Base-by-base conservation (phyloP, 2,113 vertebrate genomes). In the Tragulus kanchil region DNA sequence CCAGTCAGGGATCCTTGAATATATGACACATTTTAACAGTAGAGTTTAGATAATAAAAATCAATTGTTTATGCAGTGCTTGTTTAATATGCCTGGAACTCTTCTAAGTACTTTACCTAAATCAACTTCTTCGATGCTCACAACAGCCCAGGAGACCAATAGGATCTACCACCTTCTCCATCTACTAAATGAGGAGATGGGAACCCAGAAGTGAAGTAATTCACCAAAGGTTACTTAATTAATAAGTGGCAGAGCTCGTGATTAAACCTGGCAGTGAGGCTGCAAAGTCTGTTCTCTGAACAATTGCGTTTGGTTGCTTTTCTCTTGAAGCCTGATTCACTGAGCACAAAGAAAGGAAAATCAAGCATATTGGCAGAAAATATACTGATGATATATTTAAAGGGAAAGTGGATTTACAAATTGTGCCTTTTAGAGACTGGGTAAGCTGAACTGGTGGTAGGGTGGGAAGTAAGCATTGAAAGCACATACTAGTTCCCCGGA, bases 271-370 rank as follows among this genome's bases (percentile, higher is more conserved):
- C 77, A 61, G n/a, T 36, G 28, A 26, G 62, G 31, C 50, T 79
- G 19, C 5, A 12, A 87, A 92, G 36, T 61, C 26, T 61, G 0
- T 61, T 86, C 61, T 85, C 56, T 85, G 59, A 64, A 54, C 54
- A 4, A 67, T n/a, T 26, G 42, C 36, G 26, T 83, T 81, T 23
- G 4, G 50, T 71, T 89, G 13, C 19, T 62, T 86, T 96, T 62
- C 45, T 87, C 90, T 89, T 85, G 79, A 90, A 86, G 31, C 26
- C 59, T 31, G 85, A 67, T 89, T 95, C 65, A 52, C 21, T 86
- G 95, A 77, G 62, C 6, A 14, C 58, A n/a, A 88, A 88, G 61
- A 54, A 95, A 85, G n/a, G 36, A 69, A 84, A 73, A 93, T 87
- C 42, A 90, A 84, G 26, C n/a, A 45, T 7, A 61, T 42, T 69